Conservation (phyloP, 1,140 invertebrate species). For the Magallana gigas region DNA sequence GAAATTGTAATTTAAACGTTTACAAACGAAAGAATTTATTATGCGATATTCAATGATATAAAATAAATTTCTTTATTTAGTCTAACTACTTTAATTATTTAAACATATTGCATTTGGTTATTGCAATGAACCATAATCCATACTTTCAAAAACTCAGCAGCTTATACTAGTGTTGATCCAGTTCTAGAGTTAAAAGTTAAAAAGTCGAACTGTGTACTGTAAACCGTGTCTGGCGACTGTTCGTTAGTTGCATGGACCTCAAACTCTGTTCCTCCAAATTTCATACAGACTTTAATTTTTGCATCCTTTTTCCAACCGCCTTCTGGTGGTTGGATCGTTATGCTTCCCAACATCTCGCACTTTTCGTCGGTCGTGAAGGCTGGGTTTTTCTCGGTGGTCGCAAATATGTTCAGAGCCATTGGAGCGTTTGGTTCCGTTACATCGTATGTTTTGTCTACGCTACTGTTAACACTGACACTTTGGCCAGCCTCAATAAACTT, state of each 20-base stretch:
- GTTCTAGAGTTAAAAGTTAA: not conserved
- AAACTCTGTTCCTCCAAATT: constrained; percentile 54
- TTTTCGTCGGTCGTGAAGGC: constrained; percentile 46
- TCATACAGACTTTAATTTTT: constrained; percentile 38
- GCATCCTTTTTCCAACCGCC: constrained; percentile 45
- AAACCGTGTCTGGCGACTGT: not conserved
- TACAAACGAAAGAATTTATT: no score
- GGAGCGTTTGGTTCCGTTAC: constrained; percentile 36
- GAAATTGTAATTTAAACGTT: no score
- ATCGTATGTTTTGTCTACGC: constrained; percentile 44
- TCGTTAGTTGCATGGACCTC: constrained; percentile 23
- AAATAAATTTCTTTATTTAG: no score
- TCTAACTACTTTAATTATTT: no score
- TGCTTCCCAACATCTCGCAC: constrained; percentile 36
- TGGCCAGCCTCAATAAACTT: constrained; percentile 81
- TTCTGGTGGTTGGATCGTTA: constrained; percentile 44
- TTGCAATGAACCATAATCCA: no score
- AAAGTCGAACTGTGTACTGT: constrained; percentile 33
- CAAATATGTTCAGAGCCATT: constrained; percentile 49
- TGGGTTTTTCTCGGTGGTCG: constrained; percentile 33
- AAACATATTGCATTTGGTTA: no score
- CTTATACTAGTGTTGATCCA: no score
- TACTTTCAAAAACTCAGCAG: no score
- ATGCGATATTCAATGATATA: no score
- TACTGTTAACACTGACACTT: constrained; percentile 76